Percentiles rank a stretch among this genome's conserved stretches.
Conservation (phyloP, 2,113 vertebrate species). For the Cyprinodon variegatus region DNA sequence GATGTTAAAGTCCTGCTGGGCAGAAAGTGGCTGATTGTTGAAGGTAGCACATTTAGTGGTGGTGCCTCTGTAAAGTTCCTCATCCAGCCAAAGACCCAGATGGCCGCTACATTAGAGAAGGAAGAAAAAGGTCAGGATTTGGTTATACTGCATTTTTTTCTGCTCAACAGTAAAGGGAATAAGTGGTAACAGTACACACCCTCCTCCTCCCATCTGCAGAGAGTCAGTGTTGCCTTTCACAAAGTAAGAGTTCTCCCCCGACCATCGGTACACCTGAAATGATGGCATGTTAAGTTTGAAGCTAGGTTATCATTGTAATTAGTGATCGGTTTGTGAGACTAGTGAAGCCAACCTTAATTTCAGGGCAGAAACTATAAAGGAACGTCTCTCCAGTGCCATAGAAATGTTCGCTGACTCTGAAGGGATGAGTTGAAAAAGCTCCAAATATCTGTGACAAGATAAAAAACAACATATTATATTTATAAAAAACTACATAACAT, state of each 20-base stretch:
- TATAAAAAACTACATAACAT: not conserved
- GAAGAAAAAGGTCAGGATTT: not conserved
- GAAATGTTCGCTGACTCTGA: conserved; percentile 95
- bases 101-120: conserved; percentile 80
- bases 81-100: conserved; percentile 96
- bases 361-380: conserved; percentile 93
- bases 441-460: conserved; percentile 88
- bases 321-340: not conserved
- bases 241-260: conserved; percentile 97
- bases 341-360: conserved; percentile 85
- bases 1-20: conserved; percentile 95
- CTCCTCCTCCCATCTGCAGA: conserved; percentile 95
- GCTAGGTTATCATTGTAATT: not conserved
- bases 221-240: conserved; percentile 94
- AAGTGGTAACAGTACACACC: conserved; percentile 77
- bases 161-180: not conserved
- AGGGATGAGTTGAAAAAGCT: conserved; percentile 93
- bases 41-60: conserved; percentile 95
- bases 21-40: conserved; percentile 92
- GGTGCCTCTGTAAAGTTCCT: conserved; percentile 91
- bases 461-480: not conserved
- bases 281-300: not conserved
- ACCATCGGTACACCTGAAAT: conserved; percentile 92
- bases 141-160: not conserved
- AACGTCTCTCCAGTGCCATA: conserved; percentile 98